Base-by-base conservation (phyloP, 2,797 vertebrate species). In the Heliangelus exortis region DNA sequence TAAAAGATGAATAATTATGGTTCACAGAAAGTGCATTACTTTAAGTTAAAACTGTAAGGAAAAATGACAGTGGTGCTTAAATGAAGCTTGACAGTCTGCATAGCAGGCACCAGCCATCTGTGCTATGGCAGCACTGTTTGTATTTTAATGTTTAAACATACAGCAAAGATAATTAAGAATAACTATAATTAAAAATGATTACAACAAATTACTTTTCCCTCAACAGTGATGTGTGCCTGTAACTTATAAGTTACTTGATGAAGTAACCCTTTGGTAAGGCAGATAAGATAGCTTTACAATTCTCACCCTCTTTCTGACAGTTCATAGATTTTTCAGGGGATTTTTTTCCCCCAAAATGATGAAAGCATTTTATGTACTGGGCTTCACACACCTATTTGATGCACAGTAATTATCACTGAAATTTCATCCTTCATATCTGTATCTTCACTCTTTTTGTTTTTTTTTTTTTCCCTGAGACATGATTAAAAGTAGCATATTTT, bases 141-240 rank as follows among this genome's bases (percentile, higher is more conserved):
- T 98, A 96, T 98, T 98, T 98, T 98, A 97, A 98, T 98, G 97
- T 98, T 98, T 98, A 97, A 97, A 97, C 96, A 97, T 98, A 97
- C 97, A 97, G 97, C 97, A 97, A 97, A 97, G 97, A 98, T 98
- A 98, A 98, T 98, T 98, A 98, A 98, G 98, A 98, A 98, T 98
- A 98, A 97, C 98, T 98, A 98, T 98, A 98, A 98, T 98, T 98
- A 98, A 98, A 98, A 98, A 98, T 98, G 97, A 98, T 98, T 98
- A 97, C 95, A 97, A 98, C 97, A 98, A 98, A 98, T 98, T 98
- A 97, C 97, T 97, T 98, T 97, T 97, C 96, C 96, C 95, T 97
- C 97, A 97, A 96, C 94, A 95, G 96, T 96, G 96, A 96, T 97
- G 93, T 96, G 93, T 95, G 97, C 69, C 89, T 97, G 92, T 95